phyloP scores from a whole-genome alignment of 2,113 vertebrate genomes.

The Prinia subflava region DNA sequence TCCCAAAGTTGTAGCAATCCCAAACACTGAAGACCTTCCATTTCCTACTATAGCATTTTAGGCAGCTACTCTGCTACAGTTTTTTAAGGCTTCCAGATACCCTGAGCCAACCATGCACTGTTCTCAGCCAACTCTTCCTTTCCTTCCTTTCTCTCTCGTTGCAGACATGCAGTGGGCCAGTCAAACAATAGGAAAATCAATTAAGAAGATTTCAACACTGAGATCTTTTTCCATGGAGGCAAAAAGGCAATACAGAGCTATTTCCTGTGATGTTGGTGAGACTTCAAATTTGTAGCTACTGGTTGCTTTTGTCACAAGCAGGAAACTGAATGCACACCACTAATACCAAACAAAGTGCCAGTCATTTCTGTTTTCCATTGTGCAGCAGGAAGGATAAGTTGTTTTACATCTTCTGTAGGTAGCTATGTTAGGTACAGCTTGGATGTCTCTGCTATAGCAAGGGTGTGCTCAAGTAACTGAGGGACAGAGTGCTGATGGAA shows the following conservation, averaged over 20 bases:
- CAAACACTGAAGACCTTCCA: background rate
- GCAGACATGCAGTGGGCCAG: background rate
- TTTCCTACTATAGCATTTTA: background rate
- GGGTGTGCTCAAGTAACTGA: background rate
- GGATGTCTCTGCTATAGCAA: rapidly evolving
- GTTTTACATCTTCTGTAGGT: background rate
- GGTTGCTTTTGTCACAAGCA: background rate
- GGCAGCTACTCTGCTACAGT: background rate
- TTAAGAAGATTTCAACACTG: background rate
- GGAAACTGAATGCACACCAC: background rate
- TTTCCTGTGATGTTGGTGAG: background rate
- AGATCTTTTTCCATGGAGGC: background rate
- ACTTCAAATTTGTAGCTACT: background rate
- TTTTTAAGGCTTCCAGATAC: background rate
- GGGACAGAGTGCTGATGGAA: background rate
- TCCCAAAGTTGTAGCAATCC: background rate
- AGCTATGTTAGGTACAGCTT: background rate
- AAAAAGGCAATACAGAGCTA: background rate
- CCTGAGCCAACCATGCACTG: background rate
- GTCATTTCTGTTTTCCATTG: background rate
- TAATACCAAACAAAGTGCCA: background rate
- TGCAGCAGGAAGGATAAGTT: background rate
- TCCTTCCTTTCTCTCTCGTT: background rate
- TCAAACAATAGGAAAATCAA: background rate
- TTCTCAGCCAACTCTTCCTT: background rate